Conservation (phyloP, 2,113 vertebrate species). For the Spea multiplicata region DNA sequence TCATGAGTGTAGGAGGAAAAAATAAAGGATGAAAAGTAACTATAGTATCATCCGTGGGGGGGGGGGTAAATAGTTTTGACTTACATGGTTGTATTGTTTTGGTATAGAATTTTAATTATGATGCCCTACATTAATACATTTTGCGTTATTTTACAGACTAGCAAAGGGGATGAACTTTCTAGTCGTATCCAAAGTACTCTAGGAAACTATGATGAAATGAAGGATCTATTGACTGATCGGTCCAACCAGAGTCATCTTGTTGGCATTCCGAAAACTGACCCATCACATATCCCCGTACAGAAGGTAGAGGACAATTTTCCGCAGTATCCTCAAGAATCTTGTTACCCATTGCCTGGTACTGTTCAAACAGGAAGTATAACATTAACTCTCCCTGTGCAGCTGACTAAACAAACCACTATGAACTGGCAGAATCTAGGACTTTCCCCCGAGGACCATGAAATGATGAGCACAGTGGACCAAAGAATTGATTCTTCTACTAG, state of each 20-base stretch:
- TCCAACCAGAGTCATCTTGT: constrained; percentile 79
- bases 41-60: too few relatives aligned
- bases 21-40: too few relatives aligned
- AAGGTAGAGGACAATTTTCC: constrained; percentile 66
- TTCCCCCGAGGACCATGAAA: constrained; percentile 60
- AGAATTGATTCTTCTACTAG: constrained; percentile 58
- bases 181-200: constrained; percentile 76
- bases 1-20: too few relatives aligned
- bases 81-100: too few relatives aligned
- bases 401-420: constrained; percentile 59
- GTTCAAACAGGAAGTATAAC: constrained; percentile 56
- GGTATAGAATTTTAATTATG: too few relatives aligned
- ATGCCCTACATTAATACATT: neutral
- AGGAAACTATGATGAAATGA: constrained; percentile 81
- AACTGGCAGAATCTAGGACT: constrained; percentile 67
- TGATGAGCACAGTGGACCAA: constrained; percentile 55
- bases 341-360: constrained; percentile 59
- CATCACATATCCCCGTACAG: constrained; percentile 60
- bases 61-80: too few relatives aligned
- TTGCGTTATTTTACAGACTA: constrained; percentile 68
- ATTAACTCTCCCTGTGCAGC: constrained; percentile 54
- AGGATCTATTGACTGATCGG: constrained; percentile 73
- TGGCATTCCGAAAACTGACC: constrained; percentile 71
- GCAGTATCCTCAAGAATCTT: constrained; percentile 56
- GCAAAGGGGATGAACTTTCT: constrained; percentile 78